Conservation (phyloP, 2,888 invertebrate species). For the Nomada fucata region DNA sequence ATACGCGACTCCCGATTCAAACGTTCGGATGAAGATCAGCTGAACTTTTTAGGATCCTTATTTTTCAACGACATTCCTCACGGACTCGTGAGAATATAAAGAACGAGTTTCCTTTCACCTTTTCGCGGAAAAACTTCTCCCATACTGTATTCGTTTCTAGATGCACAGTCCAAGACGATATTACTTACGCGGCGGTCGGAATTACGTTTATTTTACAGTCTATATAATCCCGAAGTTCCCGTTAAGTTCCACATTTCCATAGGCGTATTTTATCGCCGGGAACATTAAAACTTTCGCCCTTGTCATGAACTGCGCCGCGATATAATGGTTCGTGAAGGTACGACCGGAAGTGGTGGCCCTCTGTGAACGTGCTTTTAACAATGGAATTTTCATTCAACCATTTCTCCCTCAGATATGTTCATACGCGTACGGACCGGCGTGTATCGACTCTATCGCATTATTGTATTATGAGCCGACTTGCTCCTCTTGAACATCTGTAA, state of each 20-base stretch:
- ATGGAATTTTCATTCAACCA: constrained; percentile 33
- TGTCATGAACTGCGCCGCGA: constrained; percentile 36
- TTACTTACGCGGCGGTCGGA: constrained; percentile 31
- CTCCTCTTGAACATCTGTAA: constrained; percentile 20
- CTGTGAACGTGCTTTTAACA: constrained; percentile 40
- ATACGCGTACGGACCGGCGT: constrained; percentile 9
- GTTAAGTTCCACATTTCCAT: constrained; percentile 49
- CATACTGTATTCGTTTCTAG: not conserved
- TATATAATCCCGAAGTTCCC: constrained; percentile 52
- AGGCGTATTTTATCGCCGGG: constrained; percentile 52
- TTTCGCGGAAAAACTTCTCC: not conserved
- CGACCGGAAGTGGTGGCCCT: constrained; percentile 22
- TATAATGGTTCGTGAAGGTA: constrained; percentile 42
- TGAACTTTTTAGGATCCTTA: not conserved
- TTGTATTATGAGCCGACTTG: constrained; percentile 24
- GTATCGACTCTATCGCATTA: constrained; percentile 43
- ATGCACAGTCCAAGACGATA: not conserved
- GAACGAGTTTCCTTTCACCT: too few species aligned
- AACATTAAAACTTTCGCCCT: constrained; percentile 52
- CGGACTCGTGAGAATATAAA: not conserved
- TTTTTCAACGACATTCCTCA: not conserved
- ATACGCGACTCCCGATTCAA: not conserved
- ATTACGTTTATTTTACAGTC: constrained; percentile 55
- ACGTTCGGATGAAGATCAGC: not conserved
- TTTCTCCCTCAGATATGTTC: constrained; percentile 9